Conservation (phyloP, 2,888 invertebrate genomes). For the Lithophane leautieri region DNA sequence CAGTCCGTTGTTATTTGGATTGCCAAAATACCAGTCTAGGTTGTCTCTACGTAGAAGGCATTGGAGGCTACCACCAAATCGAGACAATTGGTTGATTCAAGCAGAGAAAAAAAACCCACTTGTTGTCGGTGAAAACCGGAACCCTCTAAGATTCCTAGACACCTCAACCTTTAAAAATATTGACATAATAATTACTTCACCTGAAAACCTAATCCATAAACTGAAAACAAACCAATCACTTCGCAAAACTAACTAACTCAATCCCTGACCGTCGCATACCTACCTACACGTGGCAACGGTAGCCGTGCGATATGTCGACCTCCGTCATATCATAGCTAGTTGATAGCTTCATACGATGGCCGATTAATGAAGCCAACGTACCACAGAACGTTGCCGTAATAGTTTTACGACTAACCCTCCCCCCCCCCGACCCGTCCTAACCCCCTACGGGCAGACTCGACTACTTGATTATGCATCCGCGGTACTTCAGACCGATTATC, state of each 20-base stretch:
- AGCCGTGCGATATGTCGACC: constrained; percentile 76
- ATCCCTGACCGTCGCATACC: constrained; percentile 49
- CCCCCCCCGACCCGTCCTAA: constrained; percentile 66
- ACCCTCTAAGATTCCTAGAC: not conserved
- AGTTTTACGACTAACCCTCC: constrained; percentile 86
- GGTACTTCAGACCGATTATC: constrained; percentile 88
- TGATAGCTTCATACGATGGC: constrained; percentile 88
- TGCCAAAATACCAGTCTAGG: not conserved
- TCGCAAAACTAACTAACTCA: constrained; percentile 54
- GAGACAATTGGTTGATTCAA: not conserved
- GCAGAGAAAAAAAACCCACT: not conserved
- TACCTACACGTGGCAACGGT: constrained; percentile 67
- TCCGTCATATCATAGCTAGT: constrained; percentile 84
- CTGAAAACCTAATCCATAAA: constrained; percentile 1
- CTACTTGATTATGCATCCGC: constrained; percentile 89
- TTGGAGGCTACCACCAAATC: not conserved
- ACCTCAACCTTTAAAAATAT: not conserved
- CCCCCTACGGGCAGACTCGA: constrained; percentile 77
- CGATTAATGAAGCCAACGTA: constrained; percentile 89
- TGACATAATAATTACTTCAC: not conserved
- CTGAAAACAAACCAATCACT: constrained; percentile 30
- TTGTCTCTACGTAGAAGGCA: not conserved
- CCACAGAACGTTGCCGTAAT: constrained; percentile 87
- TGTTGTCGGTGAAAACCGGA: not conserved
- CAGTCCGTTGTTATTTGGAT: not conserved